Evolutionary conservation across 2,113 vertebrate species (phyloP).

Genomic region (Cyprinus carpio): DNA sequence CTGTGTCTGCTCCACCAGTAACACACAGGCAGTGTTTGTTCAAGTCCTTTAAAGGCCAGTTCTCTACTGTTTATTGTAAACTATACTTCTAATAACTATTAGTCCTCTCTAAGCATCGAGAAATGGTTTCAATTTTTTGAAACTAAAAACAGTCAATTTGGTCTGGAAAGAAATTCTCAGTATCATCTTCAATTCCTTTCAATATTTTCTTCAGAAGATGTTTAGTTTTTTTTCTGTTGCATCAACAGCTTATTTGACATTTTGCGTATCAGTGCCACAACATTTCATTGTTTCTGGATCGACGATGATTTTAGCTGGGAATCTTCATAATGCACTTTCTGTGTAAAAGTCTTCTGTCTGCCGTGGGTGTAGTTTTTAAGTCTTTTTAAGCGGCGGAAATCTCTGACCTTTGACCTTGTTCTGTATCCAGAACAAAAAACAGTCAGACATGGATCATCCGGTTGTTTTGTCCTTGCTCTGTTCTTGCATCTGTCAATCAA

Average conservation of each 20-base stretch:
- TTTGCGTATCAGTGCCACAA: neutral
- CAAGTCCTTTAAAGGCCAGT: neutral
- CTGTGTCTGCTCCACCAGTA: neutral
- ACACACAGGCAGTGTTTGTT: neutral
- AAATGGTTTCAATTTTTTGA: neutral
- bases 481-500: neutral
- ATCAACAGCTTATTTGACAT: neutral
- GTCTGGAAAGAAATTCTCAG: neutral
- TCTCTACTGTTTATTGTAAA: neutral
- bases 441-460: neutral
- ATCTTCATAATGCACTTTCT: neutral
- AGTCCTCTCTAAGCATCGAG: neutral
- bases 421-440: constrained; percentile 8
- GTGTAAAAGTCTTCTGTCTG: neutral
- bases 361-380: neutral
- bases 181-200: neutral
- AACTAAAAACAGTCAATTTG: neutral
- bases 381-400: neutral
- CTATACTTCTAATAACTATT: neutral
- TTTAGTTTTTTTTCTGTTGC: neutral
- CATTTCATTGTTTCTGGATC: neutral
- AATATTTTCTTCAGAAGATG: neutral
- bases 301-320: neutral
- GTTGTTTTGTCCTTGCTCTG: constrained; percentile 2
- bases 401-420: neutral